Percentiles rank a stretch among this genome's conserved stretches.
These are phyloP conservation scores for Spisula solida DNA, from an alignment of 2,888 invertebrate genomes.

Conservation along the genomic window DNA sequence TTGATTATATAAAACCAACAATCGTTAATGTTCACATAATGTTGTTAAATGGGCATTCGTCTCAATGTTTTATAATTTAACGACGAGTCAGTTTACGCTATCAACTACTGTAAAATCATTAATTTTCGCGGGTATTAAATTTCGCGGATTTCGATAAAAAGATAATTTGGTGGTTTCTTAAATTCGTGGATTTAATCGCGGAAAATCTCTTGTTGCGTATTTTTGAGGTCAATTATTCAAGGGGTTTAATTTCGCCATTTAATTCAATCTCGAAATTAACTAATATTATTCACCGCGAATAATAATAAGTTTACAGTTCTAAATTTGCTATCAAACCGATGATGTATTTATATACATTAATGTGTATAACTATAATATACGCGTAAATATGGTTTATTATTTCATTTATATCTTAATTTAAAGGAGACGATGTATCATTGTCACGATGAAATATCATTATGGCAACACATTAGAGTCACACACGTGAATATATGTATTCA, in stretches of 20 bases:
- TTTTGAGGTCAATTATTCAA: too few species aligned
- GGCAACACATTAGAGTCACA: not conserved
- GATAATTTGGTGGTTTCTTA: too few species aligned
- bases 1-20: not conserved
- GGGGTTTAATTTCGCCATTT: too few species aligned
- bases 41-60: not conserved
- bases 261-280: too few species aligned
- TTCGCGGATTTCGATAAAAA: too few species aligned
- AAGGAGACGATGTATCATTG: not conserved
- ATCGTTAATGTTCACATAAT: not conserved
- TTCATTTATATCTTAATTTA: not conserved
- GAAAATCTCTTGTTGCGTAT: too few species aligned
- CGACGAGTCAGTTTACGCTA: too few species aligned
- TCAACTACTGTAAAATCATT: too few species aligned
- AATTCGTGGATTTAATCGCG: too few species aligned
- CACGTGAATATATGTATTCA: too few species aligned
- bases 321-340: not conserved
- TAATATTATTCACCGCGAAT: not conserved
- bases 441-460: not conserved
- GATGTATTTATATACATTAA: constrained; percentile 4
- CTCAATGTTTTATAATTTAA: not conserved
- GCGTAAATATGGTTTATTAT: not conserved
- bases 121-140: too few species aligned
- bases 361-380: constrained; percentile 15
- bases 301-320: not conserved